These are phyloP conservation scores for Redunca redunca DNA, from an alignment of 2,113 vertebrate species.

Conservation along the genomic window DNA sequence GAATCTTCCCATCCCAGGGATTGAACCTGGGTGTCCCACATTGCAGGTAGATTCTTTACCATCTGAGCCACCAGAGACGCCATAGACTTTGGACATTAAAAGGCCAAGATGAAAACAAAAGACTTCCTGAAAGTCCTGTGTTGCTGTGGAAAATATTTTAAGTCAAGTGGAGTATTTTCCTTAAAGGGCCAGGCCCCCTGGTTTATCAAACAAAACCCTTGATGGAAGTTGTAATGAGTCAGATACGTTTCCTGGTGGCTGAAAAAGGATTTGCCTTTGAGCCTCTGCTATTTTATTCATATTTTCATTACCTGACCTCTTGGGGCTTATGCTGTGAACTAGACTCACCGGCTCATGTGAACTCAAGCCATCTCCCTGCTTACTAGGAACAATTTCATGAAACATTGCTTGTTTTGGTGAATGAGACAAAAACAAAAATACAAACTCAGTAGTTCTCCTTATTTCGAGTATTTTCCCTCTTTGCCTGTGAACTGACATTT, in stretches of 20 bases:
- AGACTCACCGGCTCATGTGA: not conserved
- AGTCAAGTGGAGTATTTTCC: not conserved
- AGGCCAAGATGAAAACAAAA: not conserved
- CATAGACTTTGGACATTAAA: not conserved
- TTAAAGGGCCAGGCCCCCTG: not conserved
- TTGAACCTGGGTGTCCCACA: not conserved
- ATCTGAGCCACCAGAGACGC: not conserved
- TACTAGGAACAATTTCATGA: not conserved
- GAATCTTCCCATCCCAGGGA: not conserved
- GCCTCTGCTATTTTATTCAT: conserved; percentile 1
- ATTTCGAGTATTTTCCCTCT: not conserved
- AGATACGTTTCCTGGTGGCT: not conserved
- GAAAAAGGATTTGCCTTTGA: not conserved
- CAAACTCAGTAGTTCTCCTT: not conserved
- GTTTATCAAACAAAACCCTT: not conserved
- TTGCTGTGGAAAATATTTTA: not conserved
- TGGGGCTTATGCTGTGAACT: not conserved
- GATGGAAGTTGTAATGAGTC: not conserved
- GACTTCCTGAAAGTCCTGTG: not conserved
- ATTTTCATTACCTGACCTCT: not conserved
- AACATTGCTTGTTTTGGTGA: not conserved
- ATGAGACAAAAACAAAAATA: not conserved
- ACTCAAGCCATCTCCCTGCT: not conserved
- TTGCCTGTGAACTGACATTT: not conserved
- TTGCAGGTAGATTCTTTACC: not conserved